A percentile compares a stretch with the other conserved stretches of the same genome.
Evolutionary conservation across 2,888 invertebrate species (phyloP).

Genomic region (Acronicta psi): DNA sequence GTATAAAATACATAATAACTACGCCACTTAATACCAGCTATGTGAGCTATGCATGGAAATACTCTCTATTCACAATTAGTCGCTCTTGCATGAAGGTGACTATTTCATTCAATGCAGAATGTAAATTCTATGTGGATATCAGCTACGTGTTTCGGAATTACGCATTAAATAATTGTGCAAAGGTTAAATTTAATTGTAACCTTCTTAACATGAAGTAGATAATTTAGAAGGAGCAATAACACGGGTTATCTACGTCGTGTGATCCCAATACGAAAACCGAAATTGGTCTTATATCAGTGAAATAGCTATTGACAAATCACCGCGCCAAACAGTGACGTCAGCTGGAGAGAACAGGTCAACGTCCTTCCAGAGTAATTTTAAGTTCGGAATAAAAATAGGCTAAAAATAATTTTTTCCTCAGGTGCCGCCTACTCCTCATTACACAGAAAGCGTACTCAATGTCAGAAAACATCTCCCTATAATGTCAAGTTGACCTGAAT

Average conservation of each 20-base stretch:
- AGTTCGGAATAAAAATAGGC: constrained; percentile 18
- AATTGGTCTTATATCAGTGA: constrained; percentile 17
- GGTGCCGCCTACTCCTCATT: constrained; percentile 8
- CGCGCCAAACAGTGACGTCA: constrained; percentile 28
- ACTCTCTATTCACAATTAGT: constrained; percentile 44
- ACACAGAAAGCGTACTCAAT: constrained; percentile 20
- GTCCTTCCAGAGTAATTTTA: constrained; percentile 40
- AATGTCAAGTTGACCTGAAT: constrained; percentile 49
- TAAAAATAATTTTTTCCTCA: constrained; percentile 22
- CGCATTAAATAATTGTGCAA: constrained; percentile 22
- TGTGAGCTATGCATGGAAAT: constrained; percentile 19
- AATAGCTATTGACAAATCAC: constrained; percentile 22
- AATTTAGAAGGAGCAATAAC: constrained; percentile 17
- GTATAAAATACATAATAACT: constrained; percentile 17
- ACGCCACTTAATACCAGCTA: constrained; percentile 19
- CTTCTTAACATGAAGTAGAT: constrained; percentile 11
- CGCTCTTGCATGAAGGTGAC: constrained; percentile 44
- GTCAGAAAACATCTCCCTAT: constrained; percentile 28
- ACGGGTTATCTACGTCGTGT: constrained; percentile 40
- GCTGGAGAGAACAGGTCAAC: constrained; percentile 43
- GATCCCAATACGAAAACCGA: constrained; percentile 23
- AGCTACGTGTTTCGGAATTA: constrained; percentile 30
- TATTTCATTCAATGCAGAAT: constrained; percentile 36
- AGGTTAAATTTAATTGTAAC: constrained; percentile 16
- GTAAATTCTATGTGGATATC: constrained; percentile 11